A percentile compares a stretch with the other conserved stretches of the same genome.
Evolutionary conservation across 2,888 invertebrate genomes (phyloP).

Genomic region (Epistrophe grossulariae): DNA sequence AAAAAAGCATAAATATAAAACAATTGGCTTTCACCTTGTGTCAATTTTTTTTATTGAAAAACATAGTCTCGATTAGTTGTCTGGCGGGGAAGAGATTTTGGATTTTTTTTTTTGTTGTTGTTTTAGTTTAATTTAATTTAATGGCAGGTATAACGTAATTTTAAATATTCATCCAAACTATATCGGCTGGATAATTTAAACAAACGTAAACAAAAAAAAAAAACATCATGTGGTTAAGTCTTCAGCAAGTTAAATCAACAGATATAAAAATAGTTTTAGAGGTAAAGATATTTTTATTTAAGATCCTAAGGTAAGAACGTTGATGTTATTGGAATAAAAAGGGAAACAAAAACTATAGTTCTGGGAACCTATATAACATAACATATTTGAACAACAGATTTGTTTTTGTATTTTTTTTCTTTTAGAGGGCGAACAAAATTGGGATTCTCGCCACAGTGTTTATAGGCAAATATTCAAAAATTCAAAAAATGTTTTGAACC

Average conservation of each 20-base stretch:
- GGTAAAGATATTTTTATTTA: conserved; percentile 13
- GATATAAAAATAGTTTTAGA: not conserved
- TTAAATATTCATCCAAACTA: conserved; percentile 25
- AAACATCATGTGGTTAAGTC: conserved; percentile 13
- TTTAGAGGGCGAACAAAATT: not conserved
- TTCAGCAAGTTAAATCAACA: conserved; percentile 33
- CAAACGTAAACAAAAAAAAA: conserved; percentile 59
- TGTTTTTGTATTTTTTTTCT: no score
- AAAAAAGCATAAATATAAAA: conserved; percentile 66
- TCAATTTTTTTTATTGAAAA: conserved; percentile 61
- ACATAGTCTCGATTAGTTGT: conserved; percentile 17
- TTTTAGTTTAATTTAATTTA: conserved; percentile 4
- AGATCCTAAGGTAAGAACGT: not conserved
- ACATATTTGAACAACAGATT: not conserved
- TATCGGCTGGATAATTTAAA: conserved; percentile 60
- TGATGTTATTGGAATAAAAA: not conserved
- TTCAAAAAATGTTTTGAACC: not conserved
- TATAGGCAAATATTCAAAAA: not conserved
- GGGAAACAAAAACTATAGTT: not conserved
- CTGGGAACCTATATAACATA: not conserved
- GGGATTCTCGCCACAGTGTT: conserved; percentile 14
- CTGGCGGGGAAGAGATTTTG: not conserved
- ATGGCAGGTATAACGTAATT: conserved; percentile 34
- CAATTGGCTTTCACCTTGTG: conserved; percentile 71
- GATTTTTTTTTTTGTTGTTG: not conserved